These are phyloP conservation scores for Epirrhoe alternata DNA, from an alignment of 2,888 invertebrate species.

Conservation along the genomic window DNA sequence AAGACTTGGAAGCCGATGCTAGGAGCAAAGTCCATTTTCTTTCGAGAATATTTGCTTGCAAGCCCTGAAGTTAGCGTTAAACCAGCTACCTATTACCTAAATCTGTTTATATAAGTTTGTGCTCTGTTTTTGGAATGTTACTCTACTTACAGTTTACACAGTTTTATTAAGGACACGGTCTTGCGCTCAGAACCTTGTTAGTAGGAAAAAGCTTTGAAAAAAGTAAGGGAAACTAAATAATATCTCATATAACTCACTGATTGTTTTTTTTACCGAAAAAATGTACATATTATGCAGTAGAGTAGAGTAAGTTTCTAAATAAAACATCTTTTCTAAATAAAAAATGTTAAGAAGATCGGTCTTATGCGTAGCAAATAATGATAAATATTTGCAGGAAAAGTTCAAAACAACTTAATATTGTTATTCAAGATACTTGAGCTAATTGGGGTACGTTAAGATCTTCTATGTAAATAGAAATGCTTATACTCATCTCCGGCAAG, in stretches of 20 bases:
- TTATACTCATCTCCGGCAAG: not conserved
- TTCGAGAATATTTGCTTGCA: conserved; percentile 13
- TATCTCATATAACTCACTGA: no score
- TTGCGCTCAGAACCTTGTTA: not conserved
- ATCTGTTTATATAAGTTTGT: not conserved
- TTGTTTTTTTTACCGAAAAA: no score
- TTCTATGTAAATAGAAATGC: not conserved
- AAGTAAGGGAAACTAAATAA: not conserved
- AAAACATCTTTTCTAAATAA: no score
- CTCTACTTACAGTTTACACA: not conserved
- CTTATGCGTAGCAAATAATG: not conserved
- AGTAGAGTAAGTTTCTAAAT: no score
- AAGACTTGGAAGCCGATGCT: conserved; percentile 3
- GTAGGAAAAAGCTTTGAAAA: not conserved
- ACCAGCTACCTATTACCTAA: not conserved
- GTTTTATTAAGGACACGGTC: not conserved
- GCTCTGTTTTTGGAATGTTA: not conserved
- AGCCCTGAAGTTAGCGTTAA: conserved; percentile 10
- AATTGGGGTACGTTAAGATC: not conserved
- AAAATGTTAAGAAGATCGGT: no score
- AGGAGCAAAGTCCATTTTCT: conserved; percentile 7
- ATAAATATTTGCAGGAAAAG: not conserved
- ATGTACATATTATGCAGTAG: no score
- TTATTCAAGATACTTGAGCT: not conserved
- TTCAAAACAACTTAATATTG: not conserved